These are phyloP conservation scores for Nibea coibor DNA, from an alignment of 2,113 vertebrate genomes.

Conservation along the genomic window DNA sequence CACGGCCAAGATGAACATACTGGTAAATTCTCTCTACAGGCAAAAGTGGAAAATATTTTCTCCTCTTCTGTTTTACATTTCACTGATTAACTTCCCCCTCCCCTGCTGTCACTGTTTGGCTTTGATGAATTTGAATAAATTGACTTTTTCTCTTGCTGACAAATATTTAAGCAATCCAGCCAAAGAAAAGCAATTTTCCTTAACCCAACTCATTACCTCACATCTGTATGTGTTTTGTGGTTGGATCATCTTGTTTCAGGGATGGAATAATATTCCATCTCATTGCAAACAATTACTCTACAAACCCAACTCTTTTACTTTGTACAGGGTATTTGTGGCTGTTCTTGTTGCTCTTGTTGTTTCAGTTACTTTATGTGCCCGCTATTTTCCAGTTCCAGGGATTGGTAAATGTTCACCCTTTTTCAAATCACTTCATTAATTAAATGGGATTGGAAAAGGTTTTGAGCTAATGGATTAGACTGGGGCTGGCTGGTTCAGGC, in stretches of 20 bases:
- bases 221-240: slow-evolving; percentile 70
- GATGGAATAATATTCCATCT: slow-evolving; percentile 63
- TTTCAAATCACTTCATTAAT: slow-evolving; percentile 96
- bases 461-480: slow-evolving; percentile 88
- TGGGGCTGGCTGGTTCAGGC: slow-evolving; percentile 86
- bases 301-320: slow-evolving; percentile 47
- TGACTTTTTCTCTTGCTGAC: slow-evolving; percentile 70
- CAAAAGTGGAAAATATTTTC: slow-evolving; percentile 61
- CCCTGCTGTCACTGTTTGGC: slow-evolving; percentile 71
- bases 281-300: slow-evolving; percentile 54
- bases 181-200: slow-evolving; percentile 62
- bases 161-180: slow-evolving; percentile 71
- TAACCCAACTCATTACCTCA: slow-evolving; percentile 65
- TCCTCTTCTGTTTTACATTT: slow-evolving; percentile 65
- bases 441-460: slow-evolving; percentile 92
- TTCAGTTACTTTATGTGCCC: slow-evolving; percentile 67
- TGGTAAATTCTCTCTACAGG: slow-evolving; percentile 43
- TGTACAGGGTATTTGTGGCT: slow-evolving; percentile 29
- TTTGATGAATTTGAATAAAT: slow-evolving; percentile 77
- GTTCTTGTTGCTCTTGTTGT: slow-evolving; percentile 44
- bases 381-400: slow-evolving; percentile 80
- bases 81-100: slow-evolving; percentile 62
- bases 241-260: slow-evolving; percentile 68
- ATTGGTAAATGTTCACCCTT: slow-evolving; percentile 87
- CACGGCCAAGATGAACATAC: slow-evolving; percentile 45